phyloP scores from a whole-genome alignment of 2,888 invertebrate species.

The Eristalis intricaria region DNA sequence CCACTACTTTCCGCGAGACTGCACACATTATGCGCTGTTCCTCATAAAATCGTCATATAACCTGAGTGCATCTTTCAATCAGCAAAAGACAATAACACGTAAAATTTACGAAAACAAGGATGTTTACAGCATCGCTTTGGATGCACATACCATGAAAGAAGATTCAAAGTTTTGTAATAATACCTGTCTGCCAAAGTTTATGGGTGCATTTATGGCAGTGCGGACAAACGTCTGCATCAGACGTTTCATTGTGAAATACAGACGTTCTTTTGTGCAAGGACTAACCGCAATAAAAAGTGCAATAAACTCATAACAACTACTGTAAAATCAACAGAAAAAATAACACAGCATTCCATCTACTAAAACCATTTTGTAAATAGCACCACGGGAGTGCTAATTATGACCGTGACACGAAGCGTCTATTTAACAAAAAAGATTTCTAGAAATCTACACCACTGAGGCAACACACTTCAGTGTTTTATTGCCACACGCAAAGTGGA shows the following conservation, averaged over 20 bases:
- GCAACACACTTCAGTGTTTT: background rate
- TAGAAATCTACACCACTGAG: background rate
- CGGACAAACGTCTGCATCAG: background rate
- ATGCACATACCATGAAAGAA: background rate
- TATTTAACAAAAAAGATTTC: slow-evolving; percentile 1
- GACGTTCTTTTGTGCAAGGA: slow-evolving; percentile 14
- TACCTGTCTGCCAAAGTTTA: slow-evolving; percentile 10
- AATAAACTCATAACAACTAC: slow-evolving; percentile 36
- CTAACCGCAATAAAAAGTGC: slow-evolving; percentile 48
- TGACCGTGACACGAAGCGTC: background rate
- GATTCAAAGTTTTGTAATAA: slow-evolving; percentile 1
- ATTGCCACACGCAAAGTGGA: background rate
- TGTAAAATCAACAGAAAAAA: background rate
- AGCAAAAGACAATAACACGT: background rate
- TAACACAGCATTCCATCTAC: background rate
- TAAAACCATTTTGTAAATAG: slow-evolving; percentile 3
- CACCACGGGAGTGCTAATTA: slow-evolving; percentile 16
- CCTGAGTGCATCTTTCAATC: slow-evolving; percentile 23
- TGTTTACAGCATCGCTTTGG: slow-evolving; percentile 27
- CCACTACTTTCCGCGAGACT: background rate
- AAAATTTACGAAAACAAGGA: background rate
- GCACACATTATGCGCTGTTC: background rate
- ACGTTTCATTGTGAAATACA: slow-evolving; percentile 3
- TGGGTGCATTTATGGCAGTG: background rate
- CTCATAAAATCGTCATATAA: slow-evolving; percentile 37